Evolutionary conservation across 2,888 invertebrate species (phyloP).

Genomic region (Dolichopus griseipennis): DNA sequence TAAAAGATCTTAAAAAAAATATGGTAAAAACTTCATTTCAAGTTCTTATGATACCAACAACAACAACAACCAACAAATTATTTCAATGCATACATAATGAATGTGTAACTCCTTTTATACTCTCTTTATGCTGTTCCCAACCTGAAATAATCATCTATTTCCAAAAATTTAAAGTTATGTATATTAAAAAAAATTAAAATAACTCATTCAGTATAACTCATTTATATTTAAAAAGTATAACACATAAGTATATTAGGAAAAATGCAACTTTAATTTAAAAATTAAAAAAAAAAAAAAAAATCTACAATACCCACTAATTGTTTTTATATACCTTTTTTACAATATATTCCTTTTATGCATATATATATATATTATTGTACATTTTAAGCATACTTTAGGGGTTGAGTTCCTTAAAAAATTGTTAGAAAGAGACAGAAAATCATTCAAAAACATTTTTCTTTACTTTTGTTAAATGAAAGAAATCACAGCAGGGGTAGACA

Average conservation of each 20-base stretch:
- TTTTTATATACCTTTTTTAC: background rate
- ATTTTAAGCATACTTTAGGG: background rate
- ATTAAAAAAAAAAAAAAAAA: background rate
- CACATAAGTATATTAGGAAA: background rate
- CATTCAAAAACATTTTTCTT: background rate
- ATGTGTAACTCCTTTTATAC: no score
- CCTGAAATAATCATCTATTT: no score
- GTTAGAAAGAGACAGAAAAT: background rate
- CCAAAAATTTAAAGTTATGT: no score
- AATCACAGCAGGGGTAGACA: slow-evolving; percentile 6
- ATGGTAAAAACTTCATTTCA: no score
- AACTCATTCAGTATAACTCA: no score
- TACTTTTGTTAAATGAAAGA: background rate
- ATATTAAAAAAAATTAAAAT: no score
- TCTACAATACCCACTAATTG: background rate
- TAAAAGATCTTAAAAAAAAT: no score
- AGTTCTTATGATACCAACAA: no score
- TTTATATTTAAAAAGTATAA: no score
- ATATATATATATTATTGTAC: background rate
- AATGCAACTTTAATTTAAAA: background rate
- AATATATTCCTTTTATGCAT: background rate
- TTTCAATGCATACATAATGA: no score
- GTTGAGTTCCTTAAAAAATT: background rate
- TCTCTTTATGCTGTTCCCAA: no score
- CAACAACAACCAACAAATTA: no score